Base-by-base conservation (phyloP, 2,797 vertebrate species). In the Caiman crocodilus region DNA sequence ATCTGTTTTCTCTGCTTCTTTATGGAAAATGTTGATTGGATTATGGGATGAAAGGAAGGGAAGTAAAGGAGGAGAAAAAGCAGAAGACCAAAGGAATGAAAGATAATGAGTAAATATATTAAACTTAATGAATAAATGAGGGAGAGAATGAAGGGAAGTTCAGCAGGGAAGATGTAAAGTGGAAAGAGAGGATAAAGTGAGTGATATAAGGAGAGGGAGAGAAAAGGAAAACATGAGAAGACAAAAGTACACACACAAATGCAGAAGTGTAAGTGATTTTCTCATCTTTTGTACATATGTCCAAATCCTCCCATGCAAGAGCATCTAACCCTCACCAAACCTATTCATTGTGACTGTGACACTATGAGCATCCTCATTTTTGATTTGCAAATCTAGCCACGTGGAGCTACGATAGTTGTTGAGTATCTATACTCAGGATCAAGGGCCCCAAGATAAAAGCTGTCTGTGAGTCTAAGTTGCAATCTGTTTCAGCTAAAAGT, bases 401-500 rank as follows among this genome's bases (percentile, higher is more conserved):
- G 11, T 3, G 9, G 42, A 50, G 42, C 42, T 50, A 50, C 11
- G 42, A 50, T 50, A 50, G 32, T 20, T 60, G 10, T 28, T 71
- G 57, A 64, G 21, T 57, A 79, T 73, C n/a, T 0, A 0, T 9
- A 25, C 35, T 57, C 6, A 57, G 18, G 7, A 2, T 79, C 57
- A 82, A 21, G 9, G 78, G 12, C 88, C 26, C 28, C 65, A 17
- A 1, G 6, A 21, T 28, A 81, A 75, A 84, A 13, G 2, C 55
- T 86, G 23, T 50, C 61, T 58, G 79, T 58, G 74, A 77, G 30
- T 23, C 20, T 21, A 76, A 32, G n/a, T 12, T 25, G 58, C 21
- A 15, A 63, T 7, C 50, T 94, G 35, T 76, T 74, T 74, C 42
- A 87, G 50, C 69, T 76, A 93, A 50, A 93, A 91, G 42, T 10